phyloP scores from a whole-genome alignment of 2,797 vertebrate genomes.

The Catharus ustulatus region DNA sequence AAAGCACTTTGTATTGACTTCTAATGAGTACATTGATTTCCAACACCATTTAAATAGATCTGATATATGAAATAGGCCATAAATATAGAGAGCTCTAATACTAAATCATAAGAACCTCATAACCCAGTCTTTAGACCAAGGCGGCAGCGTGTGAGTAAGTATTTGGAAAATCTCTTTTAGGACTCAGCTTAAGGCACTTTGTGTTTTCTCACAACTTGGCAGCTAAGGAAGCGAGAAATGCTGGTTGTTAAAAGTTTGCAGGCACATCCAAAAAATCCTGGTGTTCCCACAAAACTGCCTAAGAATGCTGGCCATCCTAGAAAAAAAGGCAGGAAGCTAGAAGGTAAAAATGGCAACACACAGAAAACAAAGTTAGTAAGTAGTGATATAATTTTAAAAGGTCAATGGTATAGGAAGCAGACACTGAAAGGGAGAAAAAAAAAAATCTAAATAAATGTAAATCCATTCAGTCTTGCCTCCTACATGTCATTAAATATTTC shows the following conservation, averaged over 20 bases:
- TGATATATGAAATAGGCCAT: not conserved
- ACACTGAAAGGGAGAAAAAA: not conserved
- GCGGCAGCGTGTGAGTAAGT: not conserved
- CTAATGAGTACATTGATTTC: slow-evolving; percentile 46
- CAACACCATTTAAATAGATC: slow-evolving; percentile 17
- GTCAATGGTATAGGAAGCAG: slow-evolving; percentile 6
- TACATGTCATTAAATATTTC: slow-evolving; percentile 28
- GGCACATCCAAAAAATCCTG: not conserved
- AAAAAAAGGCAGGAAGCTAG: not conserved
- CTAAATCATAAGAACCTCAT: not conserved
- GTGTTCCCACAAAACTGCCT: not conserved
- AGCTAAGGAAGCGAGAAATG: not conserved
- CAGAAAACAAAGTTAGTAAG: not conserved
- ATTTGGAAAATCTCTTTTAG: not conserved
- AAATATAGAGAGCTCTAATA: not conserved
- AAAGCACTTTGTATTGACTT: slow-evolving; percentile 36
- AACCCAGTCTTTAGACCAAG: not conserved
- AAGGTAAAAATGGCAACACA: not conserved
- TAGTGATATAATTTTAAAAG: not conserved
- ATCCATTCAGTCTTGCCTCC: slow-evolving; percentile 35
- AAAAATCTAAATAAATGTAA: slow-evolving; percentile 28
- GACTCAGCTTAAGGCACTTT: not conserved
- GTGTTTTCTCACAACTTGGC: not conserved
- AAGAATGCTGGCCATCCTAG: not conserved
- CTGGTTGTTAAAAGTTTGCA: not conserved